Conservation (phyloP, 1,140 invertebrate genomes). For the Monomorium pharaonis region DNA sequence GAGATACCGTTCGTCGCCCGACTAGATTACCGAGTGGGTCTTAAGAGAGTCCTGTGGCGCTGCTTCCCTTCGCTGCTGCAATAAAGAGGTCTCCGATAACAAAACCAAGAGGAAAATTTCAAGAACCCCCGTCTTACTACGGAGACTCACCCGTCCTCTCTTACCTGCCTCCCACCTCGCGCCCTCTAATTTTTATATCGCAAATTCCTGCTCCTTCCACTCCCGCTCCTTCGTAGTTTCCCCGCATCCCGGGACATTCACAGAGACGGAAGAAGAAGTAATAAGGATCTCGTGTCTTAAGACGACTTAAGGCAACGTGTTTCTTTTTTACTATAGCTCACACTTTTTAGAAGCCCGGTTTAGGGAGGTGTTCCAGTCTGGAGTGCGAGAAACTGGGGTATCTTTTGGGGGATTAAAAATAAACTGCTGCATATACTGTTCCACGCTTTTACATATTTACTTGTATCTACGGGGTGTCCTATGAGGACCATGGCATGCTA, state of each 20-base stretch:
- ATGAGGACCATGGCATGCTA: too few species aligned
- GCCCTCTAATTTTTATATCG: background rate
- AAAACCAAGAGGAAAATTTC: conserved; percentile 28
- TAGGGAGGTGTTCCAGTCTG: too few species aligned
- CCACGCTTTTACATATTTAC: too few species aligned
- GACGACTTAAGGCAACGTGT: background rate
- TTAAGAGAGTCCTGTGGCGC: conserved; percentile 12
- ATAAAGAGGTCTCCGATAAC: conserved; percentile 18
- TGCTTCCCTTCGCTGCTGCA: background rate
- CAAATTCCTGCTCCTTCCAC: background rate
- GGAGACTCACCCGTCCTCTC: background rate
- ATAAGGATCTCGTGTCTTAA: background rate
- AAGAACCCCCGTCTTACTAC: background rate
- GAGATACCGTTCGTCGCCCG: conserved; percentile 21
- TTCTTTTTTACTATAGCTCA: background rate
- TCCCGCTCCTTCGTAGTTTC: background rate
- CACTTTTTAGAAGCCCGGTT: background rate
- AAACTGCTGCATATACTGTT: too few species aligned
- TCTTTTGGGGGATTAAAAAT: too few species aligned
- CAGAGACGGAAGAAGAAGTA: background rate
- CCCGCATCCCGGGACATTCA: background rate
- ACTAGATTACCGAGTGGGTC: conserved; percentile 46
- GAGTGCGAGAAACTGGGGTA: too few species aligned
- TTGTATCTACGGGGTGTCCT: too few species aligned
- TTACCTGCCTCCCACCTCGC: background rate